Conservation (phyloP, 1,140 invertebrate species). For the Musca domestica region DNA sequence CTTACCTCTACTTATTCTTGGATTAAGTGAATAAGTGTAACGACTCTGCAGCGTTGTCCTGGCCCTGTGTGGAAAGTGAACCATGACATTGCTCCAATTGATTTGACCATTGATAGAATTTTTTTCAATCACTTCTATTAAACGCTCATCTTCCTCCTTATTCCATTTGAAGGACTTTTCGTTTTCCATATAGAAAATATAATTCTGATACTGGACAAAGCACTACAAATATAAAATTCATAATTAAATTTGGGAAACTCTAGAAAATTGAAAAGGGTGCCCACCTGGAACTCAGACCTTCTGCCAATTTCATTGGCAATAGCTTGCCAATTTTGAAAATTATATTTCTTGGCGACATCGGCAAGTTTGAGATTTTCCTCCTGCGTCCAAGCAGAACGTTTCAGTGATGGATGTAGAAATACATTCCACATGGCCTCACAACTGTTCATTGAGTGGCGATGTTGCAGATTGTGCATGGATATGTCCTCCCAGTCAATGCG, state of each 20-base stretch:
- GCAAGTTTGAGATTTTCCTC: constrained; percentile 60
- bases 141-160: constrained; percentile 60
- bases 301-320: constrained; percentile 60
- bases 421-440: constrained; percentile 66
- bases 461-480: constrained; percentile 52
- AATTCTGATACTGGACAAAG: constrained; percentile 64
- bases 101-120: constrained; percentile 62
- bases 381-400: constrained; percentile 61
- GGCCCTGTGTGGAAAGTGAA: constrained; percentile 60
- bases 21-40: constrained; percentile 51
- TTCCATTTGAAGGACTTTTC: constrained; percentile 57
- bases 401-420: constrained; percentile 65
- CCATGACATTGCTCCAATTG: constrained; percentile 64
- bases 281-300: constrained; percentile 61
- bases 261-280: background rate
- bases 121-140: constrained; percentile 58
- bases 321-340: constrained; percentile 63
- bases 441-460: constrained; percentile 57
- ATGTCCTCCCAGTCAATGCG: constrained; percentile 53
- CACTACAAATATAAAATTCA: constrained; percentile 38
- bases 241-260: background rate
- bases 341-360: constrained; percentile 53
- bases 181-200: constrained; percentile 40
- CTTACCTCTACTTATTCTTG: constrained; percentile 50
- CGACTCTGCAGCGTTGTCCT: constrained; percentile 65